Conservation (phyloP, 2,888 invertebrate genomes). For the Callinectes sapidus region DNA sequence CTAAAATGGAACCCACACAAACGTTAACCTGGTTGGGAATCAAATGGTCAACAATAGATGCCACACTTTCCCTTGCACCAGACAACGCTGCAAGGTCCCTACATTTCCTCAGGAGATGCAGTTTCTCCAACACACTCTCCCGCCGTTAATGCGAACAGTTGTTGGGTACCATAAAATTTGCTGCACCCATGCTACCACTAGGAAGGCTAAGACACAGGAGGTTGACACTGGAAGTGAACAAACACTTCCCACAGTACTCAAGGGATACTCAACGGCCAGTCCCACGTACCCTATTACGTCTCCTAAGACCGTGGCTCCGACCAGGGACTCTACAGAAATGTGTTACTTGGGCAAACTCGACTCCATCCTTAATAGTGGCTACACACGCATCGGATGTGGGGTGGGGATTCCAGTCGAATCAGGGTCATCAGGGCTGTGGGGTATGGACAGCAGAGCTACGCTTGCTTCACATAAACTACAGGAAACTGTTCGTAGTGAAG, state of each 20-base stretch:
- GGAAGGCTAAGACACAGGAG: too few relatives aligned
- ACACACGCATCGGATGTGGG: too few relatives aligned
- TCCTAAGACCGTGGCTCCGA: too few relatives aligned
- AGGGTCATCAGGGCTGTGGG: neutral
- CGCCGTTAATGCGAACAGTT: neutral
- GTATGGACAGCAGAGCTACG: neutral
- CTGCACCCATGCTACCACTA: too few relatives aligned
- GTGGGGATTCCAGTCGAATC: neutral
- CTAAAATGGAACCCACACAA: neutral
- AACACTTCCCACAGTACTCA: conserved; percentile 2
- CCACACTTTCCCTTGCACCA: neutral
- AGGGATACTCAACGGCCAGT: neutral
- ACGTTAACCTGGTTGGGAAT: conserved; percentile 1
- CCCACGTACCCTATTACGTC: neutral
- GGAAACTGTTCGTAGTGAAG: conserved; percentile 9
- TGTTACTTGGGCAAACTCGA: too few relatives aligned
- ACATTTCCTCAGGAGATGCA: neutral
- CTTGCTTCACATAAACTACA: conserved; percentile 1
- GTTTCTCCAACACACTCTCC: conserved; percentile 13
- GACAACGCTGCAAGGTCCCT: neutral
- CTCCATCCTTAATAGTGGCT: too few relatives aligned
- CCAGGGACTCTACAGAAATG: too few relatives aligned
- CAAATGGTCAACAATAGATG: neutral
- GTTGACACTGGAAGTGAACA: too few relatives aligned
- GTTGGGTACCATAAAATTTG: neutral